Base-by-base conservation (phyloP, 1,140 invertebrate genomes). In the Drosophila busckii region DNA sequence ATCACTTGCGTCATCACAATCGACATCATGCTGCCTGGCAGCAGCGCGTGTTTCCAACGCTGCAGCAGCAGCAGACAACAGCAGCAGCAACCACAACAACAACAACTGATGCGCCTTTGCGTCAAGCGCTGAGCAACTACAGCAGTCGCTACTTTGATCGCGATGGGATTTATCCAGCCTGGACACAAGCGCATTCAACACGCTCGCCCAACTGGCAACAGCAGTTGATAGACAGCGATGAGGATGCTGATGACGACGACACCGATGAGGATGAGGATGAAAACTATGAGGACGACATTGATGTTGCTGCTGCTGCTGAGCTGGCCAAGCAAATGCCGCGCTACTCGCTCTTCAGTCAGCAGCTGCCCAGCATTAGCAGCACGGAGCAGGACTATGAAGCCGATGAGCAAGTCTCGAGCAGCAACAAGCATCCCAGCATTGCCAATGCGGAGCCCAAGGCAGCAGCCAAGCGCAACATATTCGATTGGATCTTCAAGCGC, bases 1-100 rank as follows among this genome's bases (percentile, higher is more conserved):
- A 82, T 40, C 75, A 84, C 31, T 63, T 82, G 52, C 60, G 75
- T 6, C 75, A 82, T 31, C 78, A 84, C 22, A 82, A 82, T 46
- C 75, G 70, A 0, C 78, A 84, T 25, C 75, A 82, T 26, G 16
- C 48, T 22, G 69, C 52, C 49, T 82, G 75, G 75, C 61, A 82
- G 44, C 76, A 80, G 35, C 32, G 70, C 7, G 75, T 84, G 0
- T 70, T 78, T 19, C 75, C 65, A 20, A 38, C 60, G 1, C 25
- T 70, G 37, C 73, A 40, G 1, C 70, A 56, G 1, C 66, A 52
- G 52, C 70, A 44, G 19, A 69, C 17, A 20, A 20, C 0, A 26
- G 46, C 12, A 73, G 32, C 45, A 53, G 38, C 10, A 56, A 34
- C 22, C 2, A 3, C 25, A 42, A 4, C 26, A 5, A 22, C 70